Evolutionary conservation across 1,140 invertebrate genomes (phyloP), one percentile per base, ranked within the genome.

Genomic region (Pogonomyrmex barbatus): DNA sequence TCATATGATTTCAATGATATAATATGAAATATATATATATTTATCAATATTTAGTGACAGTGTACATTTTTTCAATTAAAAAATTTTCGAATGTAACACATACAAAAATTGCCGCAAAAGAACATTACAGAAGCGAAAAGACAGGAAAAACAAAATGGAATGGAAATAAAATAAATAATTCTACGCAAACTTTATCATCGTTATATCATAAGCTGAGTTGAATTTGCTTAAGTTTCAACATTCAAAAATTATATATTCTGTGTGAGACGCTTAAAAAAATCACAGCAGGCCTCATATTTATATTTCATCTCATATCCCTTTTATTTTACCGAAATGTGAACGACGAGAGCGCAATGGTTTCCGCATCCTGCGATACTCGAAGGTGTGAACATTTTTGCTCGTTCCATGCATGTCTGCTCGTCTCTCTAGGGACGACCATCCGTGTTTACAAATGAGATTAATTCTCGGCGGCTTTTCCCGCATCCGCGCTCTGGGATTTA

Each of bases 361-460:
- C 5, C 8, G 30, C 30, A 68, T 73, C 9, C 36, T 12, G 39
- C 39, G 30, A 17, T 30, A 8, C 39, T 70, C 24, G n/a, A 73
- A 82, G 52, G 47, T 82, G 78, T 17, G 52, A 73, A 82, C 12
- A 45, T 30, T 82, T 82, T 58, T 58, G 39, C 24, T n/a, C 14
- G 65, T 47, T 58, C 47, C 52, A 17, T 82, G 67, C 67, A 82
- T 82, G 39, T 33, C 79, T 56, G 30, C 14, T 47, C 39, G 39
- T 56, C 6, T 47, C 42, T 52, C 39, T 39, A 30, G 33, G 52
- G 30, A 82, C 52, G 65, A 47, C 39, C 42, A 73, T 82, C 17
- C 42, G 52, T 73, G 47, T 79, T 79, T 79, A 60, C 65, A 50
- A 73, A 82, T 73, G 52, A 82, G 79, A 82, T 82, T 82, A 82